Evolutionary conservation across 2,888 invertebrate genomes (phyloP).

Genomic region (Polymixis flavicincta): DNA sequence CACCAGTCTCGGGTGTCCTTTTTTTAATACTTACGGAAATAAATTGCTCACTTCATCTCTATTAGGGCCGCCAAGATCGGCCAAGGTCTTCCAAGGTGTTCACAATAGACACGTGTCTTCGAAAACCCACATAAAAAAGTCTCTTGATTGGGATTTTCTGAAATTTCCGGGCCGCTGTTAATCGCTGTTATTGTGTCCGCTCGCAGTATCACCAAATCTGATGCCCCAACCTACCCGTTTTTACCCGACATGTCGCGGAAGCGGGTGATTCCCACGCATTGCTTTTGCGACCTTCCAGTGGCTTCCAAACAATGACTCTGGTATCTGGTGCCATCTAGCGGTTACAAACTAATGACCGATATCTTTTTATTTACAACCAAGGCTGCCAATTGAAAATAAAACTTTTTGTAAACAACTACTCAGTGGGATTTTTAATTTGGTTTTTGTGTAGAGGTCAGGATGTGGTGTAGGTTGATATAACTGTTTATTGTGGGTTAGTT

Average conservation of each 20-base stretch:
- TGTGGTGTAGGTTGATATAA: conserved; percentile 12
- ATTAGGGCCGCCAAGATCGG: too few species aligned
- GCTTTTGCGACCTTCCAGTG: conserved; percentile 55
- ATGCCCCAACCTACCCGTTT: conserved; percentile 46
- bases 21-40: neutral
- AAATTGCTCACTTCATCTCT: too few species aligned
- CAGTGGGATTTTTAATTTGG: conserved; percentile 18
- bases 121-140: neutral
- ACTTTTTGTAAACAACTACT: conserved; percentile 29
- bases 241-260: conserved; percentile 63
- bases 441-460: conserved; percentile 6
- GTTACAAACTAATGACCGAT: conserved; percentile 58
- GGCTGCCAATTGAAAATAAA: conserved; percentile 30
- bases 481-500: conserved; percentile 13
- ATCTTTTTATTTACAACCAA: conserved; percentile 45
- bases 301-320: conserved; percentile 63
- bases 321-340: conserved; percentile 71
- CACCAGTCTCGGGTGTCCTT: neutral
- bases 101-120: neutral
- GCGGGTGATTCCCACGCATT: conserved; percentile 68
- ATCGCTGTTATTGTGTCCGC: conserved; percentile 23
- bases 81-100: too few species aligned
- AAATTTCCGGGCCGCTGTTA: neutral
- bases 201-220: conserved; percentile 22
- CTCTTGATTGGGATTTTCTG: neutral